phyloP scores from a whole-genome alignment of 2,888 invertebrate species.

The Conops quadrifasciatus region DNA sequence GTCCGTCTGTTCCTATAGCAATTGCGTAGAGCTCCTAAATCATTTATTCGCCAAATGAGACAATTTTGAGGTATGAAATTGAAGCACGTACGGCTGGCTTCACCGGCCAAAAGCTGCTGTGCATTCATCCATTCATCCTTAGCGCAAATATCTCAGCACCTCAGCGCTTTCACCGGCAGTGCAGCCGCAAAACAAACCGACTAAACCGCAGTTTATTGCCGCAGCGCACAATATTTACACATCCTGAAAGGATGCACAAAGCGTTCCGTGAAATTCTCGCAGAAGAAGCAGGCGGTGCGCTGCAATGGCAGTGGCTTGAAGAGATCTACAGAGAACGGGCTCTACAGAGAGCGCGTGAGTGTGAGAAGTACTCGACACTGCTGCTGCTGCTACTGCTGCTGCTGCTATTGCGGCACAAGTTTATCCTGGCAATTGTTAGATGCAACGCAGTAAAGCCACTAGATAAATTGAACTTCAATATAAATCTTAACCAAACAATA shows the following conservation, averaged over 20 bases:
- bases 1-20: too few relatives aligned
- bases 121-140: too few relatives aligned
- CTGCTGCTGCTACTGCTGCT: background rate
- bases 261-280: too few relatives aligned
- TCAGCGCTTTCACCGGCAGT: background rate
- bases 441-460: slow-evolving; percentile 22
- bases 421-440: slow-evolving; percentile 24
- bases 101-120: too few relatives aligned
- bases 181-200: slow-evolving; percentile 20
- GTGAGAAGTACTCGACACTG: background rate
- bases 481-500: slow-evolving; percentile 24
- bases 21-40: too few relatives aligned
- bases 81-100: too few relatives aligned
- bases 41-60: too few relatives aligned
- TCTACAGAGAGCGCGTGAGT: background rate
- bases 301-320: background rate
- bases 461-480: slow-evolving; percentile 28
- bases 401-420: slow-evolving; percentile 1
- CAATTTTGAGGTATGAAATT: too few relatives aligned
- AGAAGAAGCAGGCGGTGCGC: background rate
- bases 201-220: slow-evolving; percentile 24
- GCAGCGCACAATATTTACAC: slow-evolving; percentile 30
- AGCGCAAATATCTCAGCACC: slow-evolving; percentile 2
- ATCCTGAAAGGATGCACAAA: slow-evolving; percentile 1
- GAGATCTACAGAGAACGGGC: background rate